Evolutionary conservation across 2,797 vertebrate genomes (phyloP), one percentile per base, ranked within the genome.

Genomic region (Leuciscus waleckii): DNA sequence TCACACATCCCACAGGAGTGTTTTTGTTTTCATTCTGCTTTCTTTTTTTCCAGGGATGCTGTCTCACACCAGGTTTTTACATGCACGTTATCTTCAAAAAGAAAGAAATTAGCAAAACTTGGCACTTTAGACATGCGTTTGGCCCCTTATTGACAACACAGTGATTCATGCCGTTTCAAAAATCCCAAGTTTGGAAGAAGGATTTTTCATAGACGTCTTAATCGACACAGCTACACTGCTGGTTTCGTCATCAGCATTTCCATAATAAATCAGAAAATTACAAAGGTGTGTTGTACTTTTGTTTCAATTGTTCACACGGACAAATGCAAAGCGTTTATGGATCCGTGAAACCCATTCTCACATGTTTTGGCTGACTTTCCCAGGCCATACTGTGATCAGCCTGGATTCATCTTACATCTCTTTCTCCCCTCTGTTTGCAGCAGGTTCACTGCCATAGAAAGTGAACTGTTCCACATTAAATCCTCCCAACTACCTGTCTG

Each of bases 401-500:
- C 74, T 78, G 87, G 89, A 89, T 84, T 93, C 63, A 4, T 61
- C 90, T 94, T 94, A 92, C 90, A 77, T 89, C 65, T 80, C 46
- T 81, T 63, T 79, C 35, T 46, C 29, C 29, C 43, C 13, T 91
- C 86, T 71, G 35, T 89, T 91, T 83, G 88, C 88, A 61, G 84
- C 63, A 83, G 49, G 39, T 85, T 58, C 8, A 82, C 65, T 79
- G 91, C 82, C 80, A 91, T 90, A 92, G 87, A 90, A 89, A 79
- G 70, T 23, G 11, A 76, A 86, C 70, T 75, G 69, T 71, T 73
- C 74, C 79, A 32, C 69, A 86, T 88, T 94, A 90, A 93, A 93
- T 93, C 90, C 91, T 87, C 88, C 17, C 68, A 93, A 92, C 87
- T 91, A 92, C 91, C 90, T 92, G 91, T 90, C 89, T 92, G 89